Evolutionary conservation across 2,888 invertebrate genomes (phyloP).

Genomic region (Epistrophella euchroma): DNA sequence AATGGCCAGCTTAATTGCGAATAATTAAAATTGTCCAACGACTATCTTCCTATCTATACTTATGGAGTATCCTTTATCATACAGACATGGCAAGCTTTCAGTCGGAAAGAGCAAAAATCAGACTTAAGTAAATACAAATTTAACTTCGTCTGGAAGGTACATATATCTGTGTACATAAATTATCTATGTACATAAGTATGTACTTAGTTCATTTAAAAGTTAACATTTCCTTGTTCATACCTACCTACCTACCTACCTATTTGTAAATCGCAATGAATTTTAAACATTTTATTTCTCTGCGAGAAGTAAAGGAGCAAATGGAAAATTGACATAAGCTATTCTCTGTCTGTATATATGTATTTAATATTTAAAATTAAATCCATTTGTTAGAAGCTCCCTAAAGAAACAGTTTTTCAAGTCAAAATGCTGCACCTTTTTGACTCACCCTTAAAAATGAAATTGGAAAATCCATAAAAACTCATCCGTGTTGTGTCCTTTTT

Average conservation of each 20-base stretch:
- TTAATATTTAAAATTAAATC: conserved; percentile 62
- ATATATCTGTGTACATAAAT: no score
- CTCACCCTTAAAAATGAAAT: conserved; percentile 22
- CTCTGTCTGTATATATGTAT: conserved; percentile 35
- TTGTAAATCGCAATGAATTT: conserved; percentile 66
- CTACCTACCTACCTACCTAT: conserved; percentile 53
- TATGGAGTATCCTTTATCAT: background rate
- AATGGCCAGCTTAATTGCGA: conserved; percentile 30
- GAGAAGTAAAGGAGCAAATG: conserved; percentile 6
- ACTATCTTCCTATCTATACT: background rate
- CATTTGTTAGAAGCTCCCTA: conserved; percentile 42
- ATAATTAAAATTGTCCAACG: conserved; percentile 23
- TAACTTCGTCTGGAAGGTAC: conserved; percentile 30
- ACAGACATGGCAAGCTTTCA: background rate
- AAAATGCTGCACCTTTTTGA: conserved; percentile 37
- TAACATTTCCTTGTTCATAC: conserved; percentile 52
- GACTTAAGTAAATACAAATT: conserved; percentile 50
- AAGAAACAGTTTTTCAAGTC: conserved; percentile 44
- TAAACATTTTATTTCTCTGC: conserved; percentile 43
- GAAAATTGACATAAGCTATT: background rate
- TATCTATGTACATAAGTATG: no score
- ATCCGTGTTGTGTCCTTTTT: conserved; percentile 30
- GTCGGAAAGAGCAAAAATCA: conserved; percentile 25
- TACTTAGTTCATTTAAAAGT: conserved; percentile 60
- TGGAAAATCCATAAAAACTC: conserved; percentile 49